Evolutionary conservation across 35 echinoderm and acorn worm genomes (phyloP).

Genomic region (Patiria miniata): DNA sequence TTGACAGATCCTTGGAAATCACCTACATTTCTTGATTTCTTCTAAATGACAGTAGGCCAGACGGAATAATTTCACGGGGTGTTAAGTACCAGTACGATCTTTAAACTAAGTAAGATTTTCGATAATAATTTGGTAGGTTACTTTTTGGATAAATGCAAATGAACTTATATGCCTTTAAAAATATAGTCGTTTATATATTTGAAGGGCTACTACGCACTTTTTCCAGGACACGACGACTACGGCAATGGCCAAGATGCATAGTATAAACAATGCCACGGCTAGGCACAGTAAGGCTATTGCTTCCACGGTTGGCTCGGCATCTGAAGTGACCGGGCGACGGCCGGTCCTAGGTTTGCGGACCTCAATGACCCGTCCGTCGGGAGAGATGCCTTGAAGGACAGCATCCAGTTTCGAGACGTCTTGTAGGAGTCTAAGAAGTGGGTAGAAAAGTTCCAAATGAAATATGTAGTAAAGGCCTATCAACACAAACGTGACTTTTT

Average conservation of each 20-base stretch:
- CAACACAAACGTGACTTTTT: neutral
- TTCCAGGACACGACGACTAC: conserved; percentile 67
- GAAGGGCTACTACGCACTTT: conserved; percentile 40
- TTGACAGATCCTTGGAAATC: too few species aligned
- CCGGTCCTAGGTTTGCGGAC: neutral
- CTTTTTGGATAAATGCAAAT: too few species aligned
- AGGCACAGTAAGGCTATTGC: conserved; percentile 56
- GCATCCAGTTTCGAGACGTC: neutral
- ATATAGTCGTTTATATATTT: too few species aligned
- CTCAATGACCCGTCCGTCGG: conserved; percentile 20
- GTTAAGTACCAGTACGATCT: too few species aligned
- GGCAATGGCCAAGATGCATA: conserved; percentile 40
- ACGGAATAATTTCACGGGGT: too few species aligned
- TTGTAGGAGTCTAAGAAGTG: neutral
- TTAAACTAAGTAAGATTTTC: too few species aligned
- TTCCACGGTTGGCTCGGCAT: conserved; percentile 43
- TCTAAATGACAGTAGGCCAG: too few species aligned
- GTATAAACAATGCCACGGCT: conserved; percentile 49
- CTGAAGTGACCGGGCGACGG: neutral
- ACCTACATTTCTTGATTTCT: too few species aligned
- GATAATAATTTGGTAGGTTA: too few species aligned
- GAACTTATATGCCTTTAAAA: too few species aligned
- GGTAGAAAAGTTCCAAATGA: too few species aligned
- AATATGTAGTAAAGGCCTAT: neutral
- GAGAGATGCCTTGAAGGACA: neutral